A percentile compares a stretch with the other conserved stretches of the same genome.
These are phyloP conservation scores for Aphis gossypii DNA, from an alignment of 1,140 invertebrate genomes.

Conservation along the genomic window DNA sequence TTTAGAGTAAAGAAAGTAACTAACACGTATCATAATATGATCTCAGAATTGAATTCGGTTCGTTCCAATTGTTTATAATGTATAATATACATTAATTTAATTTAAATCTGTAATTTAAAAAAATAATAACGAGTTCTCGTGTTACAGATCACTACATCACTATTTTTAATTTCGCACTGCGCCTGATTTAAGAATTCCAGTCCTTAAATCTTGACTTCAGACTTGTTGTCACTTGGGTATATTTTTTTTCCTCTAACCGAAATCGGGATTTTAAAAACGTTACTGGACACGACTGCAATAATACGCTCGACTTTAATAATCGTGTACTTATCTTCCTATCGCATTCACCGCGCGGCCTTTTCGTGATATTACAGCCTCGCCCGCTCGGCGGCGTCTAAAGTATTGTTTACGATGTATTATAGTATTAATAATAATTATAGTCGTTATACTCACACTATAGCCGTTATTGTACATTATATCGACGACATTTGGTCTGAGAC, in stretches of 20 bases:
- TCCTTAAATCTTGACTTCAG: neutral
- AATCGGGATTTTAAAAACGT: neutral
- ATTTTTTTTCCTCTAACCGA: neutral
- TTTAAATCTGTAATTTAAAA: neutral
- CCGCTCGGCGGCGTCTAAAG: neutral
- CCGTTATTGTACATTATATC: neutral
- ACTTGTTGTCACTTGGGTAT: neutral
- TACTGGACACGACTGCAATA: neutral
- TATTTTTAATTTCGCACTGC: neutral
- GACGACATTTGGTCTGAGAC: neutral
- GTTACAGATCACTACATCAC: neutral
- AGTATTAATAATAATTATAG: too few species aligned
- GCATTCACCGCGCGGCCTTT: neutral
- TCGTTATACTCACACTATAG: neutral
- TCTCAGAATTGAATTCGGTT: neutral
- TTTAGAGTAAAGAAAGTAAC: neutral
- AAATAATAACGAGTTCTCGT: neutral
- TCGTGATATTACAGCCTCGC: neutral
- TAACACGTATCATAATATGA: neutral
- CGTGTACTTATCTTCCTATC: neutral
- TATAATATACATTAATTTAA: neutral
- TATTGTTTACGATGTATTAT: neutral
- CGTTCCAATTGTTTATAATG: neutral
- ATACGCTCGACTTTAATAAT: neutral
- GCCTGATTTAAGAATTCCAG: neutral